Base-by-base conservation (phyloP, 2,797 vertebrate species). In the Coendou prehensilis region DNA sequence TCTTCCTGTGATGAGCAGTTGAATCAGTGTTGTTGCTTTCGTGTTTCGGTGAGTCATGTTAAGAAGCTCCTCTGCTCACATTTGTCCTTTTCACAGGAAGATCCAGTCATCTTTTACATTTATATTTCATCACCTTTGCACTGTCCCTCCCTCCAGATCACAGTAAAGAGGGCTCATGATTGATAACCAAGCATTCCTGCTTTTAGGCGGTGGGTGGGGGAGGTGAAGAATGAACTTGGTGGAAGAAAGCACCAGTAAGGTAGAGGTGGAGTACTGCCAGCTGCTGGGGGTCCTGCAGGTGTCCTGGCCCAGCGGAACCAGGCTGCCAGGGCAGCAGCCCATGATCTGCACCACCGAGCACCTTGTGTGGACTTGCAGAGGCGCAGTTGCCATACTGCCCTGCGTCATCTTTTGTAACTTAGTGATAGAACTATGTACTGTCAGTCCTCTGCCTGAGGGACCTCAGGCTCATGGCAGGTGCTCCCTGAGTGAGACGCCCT, bases 1-100 rank as follows among this genome's bases (percentile, higher is more conserved):
- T 54, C 71, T 87, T 57, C 80, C 92, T 52, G 78, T 56, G 89
- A 67, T 2, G 85, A 87, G 82, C 63, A 22, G 45, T 80, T 96
- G 80, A n/a, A 78, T 89, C 84, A 11, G 5, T 67, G 6, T 90
- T 78, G 41, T 83, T 22, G 8, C 52, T 20, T 33, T 10, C 26
- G 0, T 94, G 89, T 87, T 64, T 71, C 52, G 6, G 2, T 76
- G 87, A 95, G 91, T 79, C 85, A 10, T 3, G 0, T 2, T 63
- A 33, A 90, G 92, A 95, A 96, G 96, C 11, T 30, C 18, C 52
- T 87, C 83, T 37, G 41, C 95, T 47, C 91, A 14, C 20, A 0
- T 37, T 64, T 88, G 89, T 91, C 92, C 87, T 91, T 94, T 63
- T 63, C 33, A 18, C 96, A 89, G 50, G 69, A 92, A 94, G 76